These are phyloP conservation scores for Drosophila leonis DNA, from an alignment of 2,888 invertebrate genomes.

Conservation along the genomic window DNA sequence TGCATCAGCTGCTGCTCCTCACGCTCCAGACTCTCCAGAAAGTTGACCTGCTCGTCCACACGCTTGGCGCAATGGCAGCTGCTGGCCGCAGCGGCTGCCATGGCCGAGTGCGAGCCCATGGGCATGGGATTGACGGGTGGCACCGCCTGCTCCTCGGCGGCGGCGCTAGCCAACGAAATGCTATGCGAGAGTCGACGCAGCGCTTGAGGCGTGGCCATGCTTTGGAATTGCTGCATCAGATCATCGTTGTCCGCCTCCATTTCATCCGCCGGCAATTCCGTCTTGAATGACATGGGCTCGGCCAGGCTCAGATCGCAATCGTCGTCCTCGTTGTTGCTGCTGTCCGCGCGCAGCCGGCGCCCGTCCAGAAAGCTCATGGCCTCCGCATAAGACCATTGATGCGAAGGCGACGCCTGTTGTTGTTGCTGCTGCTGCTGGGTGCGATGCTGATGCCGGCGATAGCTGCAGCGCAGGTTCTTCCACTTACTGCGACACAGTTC, in stretches of 20 bases:
- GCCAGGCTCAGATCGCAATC: conserved; percentile 25
- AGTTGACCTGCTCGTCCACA: conserved; percentile 78
- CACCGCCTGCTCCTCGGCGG: conserved; percentile 59
- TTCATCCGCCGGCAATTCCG: conserved; percentile 56
- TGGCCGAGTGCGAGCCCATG: conserved; percentile 34
- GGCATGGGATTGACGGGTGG: not conserved
- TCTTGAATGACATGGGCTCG: conserved; percentile 49
- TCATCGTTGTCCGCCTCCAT: conserved; percentile 77
- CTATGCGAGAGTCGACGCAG: conserved; percentile 73
- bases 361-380: conserved; percentile 63
- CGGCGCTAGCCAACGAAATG: conserved; percentile 71
- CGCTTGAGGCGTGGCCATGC: conserved; percentile 79
- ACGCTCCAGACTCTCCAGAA: conserved; percentile 72
- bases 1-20: conserved; percentile 81
- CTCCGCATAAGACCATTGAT: conserved; percentile 55
- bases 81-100: conserved; percentile 59
- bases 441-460: conserved; percentile 54
- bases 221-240: conserved; percentile 76
- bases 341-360: conserved; percentile 34
- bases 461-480: conserved; percentile 79
- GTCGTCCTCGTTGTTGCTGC: conserved; percentile 60
- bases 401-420: conserved; percentile 34
- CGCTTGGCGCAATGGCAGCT: conserved; percentile 75
- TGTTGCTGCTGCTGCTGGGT: conserved; percentile 28
- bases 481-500: conserved; percentile 82